Evolutionary conservation across 2,113 vertebrate genomes (phyloP).

Genomic region (Cynocephalus volans): DNA sequence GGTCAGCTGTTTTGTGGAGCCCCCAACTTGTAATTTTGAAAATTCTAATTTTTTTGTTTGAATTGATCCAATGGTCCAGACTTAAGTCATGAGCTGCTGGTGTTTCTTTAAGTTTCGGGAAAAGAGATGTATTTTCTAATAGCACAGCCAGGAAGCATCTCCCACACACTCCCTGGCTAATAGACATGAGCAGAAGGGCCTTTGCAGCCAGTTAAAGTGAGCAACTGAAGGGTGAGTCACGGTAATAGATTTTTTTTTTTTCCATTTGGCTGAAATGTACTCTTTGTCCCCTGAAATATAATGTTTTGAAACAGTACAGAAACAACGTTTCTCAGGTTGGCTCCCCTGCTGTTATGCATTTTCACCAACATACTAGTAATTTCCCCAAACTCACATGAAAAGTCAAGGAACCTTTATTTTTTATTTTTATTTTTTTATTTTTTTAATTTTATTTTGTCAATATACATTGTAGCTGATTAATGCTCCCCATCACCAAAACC

Average conservation of each 20-base stretch:
- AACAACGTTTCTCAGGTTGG: background rate
- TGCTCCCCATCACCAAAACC: too few relatives aligned
- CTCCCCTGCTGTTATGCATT: background rate
- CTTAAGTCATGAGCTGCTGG: background rate
- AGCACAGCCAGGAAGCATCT: background rate
- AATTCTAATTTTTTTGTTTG: background rate
- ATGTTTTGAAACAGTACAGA: background rate
- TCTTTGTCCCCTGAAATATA: background rate
- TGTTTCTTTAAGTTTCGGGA: background rate
- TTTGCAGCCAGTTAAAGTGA: background rate
- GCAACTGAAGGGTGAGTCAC: background rate
- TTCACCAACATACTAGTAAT: background rate
- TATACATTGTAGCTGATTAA: too few relatives aligned
- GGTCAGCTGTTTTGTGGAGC: background rate
- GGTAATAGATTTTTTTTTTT: background rate
- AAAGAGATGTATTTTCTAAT: background rate
- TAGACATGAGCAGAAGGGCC: background rate
- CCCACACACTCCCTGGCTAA: rapidly evolving
- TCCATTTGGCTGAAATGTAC: background rate
- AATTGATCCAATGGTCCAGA: background rate
- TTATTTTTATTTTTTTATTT: too few relatives aligned
- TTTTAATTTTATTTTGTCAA: too few relatives aligned
- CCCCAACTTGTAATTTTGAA: background rate
- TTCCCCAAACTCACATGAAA: background rate
- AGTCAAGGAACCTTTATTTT: background rate